phyloP scores from a whole-genome alignment of 2,113 vertebrate species.

The Stegastes partitus region DNA sequence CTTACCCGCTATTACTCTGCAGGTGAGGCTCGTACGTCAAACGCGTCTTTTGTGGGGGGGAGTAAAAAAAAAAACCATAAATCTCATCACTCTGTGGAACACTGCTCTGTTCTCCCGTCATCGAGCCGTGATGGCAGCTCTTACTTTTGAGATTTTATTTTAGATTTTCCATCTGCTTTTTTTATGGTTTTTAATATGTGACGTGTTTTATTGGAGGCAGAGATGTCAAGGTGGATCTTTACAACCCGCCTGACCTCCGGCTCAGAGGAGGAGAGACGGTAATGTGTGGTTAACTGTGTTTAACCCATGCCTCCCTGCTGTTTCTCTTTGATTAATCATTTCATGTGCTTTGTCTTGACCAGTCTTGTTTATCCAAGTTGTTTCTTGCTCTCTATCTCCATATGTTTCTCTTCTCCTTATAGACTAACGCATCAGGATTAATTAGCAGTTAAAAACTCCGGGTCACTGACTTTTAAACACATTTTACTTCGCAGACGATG shows the following conservation, averaged over 20 bases:
- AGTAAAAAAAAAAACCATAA: background rate
- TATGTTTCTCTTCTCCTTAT: too few species aligned
- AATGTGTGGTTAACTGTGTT: background rate
- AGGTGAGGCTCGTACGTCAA: background rate
- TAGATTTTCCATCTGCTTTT: constrained; percentile 65
- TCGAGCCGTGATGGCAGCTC: constrained; percentile 28
- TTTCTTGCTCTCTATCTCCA: too few species aligned
- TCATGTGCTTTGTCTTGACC: too few species aligned
- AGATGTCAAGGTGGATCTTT: constrained; percentile 72
- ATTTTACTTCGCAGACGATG: too few species aligned
- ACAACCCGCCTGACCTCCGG: constrained; percentile 54
- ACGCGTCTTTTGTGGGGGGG: background rate
- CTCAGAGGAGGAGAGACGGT: background rate
- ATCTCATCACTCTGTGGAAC: background rate
- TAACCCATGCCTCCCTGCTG: constrained; percentile 13
- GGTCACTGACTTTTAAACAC: too few species aligned
- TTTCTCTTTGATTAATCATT: too few species aligned
- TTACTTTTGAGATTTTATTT: constrained; percentile 57
- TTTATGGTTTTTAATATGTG: constrained; percentile 66
- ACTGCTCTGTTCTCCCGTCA: constrained; percentile 12
- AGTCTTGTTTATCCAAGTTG: too few species aligned
- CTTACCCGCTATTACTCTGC: constrained; percentile 1
- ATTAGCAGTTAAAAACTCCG: too few species aligned
- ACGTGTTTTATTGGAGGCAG: constrained; percentile 61
- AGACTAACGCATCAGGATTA: too few species aligned